Evolutionary conservation across 2,888 invertebrate species (phyloP), one percentile per base, ranked within the genome.

Genomic region (Sphinx pinastri): DNA sequence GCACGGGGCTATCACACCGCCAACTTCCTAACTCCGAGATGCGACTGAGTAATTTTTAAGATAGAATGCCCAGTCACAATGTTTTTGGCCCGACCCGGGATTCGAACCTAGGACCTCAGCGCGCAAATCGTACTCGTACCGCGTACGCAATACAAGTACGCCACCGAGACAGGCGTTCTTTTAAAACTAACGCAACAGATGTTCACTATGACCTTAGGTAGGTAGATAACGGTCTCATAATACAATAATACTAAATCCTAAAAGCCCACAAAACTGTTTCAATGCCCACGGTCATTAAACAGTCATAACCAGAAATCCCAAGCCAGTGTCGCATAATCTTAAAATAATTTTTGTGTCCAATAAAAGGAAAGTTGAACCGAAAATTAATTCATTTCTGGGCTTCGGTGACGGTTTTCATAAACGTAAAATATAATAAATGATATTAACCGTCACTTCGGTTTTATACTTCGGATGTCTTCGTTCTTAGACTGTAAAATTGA

Each of bases 351-450:
- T 58, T 58, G 58, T 68, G 57, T 31, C 58, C 49, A 63, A 52
- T 59, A 60, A 69, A 54, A 69, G 60, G 14, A 45, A 45, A 54
- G 19, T 63, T 60, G 60, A 69, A 60, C 10, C 52, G 19, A 54
- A 69, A 63, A 60, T 69, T 60, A 60, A 69, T 69, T 63, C 68
- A 63, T 60, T 63, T 38, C 25, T 19, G 54, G 54, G 19, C 54
- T 54, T 51, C 66, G 73, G 71, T 72, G 70, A 71, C 49, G 72
- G 73, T 72, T 73, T 72, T 74, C 76, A 72, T 74, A 74, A 72
- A 70, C 38, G 54, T 52, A 54, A 70, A 60, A 71, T 67, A 59
- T 72, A 55, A 72, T 72, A 74, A 74, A 70, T 72, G 70, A 72
- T 69, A 59, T 60, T 68, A 70, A 66, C 68, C 67, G 59, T 69